phyloP scores from a whole-genome alignment of 2,888 invertebrate species.

The Agriopis leucophaearia region DNA sequence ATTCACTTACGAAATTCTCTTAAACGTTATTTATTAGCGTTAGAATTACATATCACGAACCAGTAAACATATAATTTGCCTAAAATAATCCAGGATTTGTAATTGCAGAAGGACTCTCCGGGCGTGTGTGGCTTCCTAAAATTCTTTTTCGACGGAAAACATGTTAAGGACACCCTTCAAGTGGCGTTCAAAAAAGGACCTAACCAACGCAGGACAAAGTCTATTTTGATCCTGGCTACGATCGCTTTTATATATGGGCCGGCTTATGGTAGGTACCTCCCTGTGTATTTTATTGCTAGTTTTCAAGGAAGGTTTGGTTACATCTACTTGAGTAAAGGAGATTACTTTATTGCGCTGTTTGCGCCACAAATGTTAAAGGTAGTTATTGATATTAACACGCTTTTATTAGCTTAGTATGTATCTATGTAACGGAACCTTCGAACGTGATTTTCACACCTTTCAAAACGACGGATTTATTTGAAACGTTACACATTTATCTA shows the following conservation, averaged over 20 bases:
- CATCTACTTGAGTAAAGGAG: conserved; percentile 21
- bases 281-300: conserved; percentile 53
- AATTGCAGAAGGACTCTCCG: conserved; percentile 63
- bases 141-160: conserved; percentile 82
- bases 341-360: conserved; percentile 22
- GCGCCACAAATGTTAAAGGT: neutral
- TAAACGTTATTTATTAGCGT: too few species aligned
- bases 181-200: conserved; percentile 83
- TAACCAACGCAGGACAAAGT: conserved; percentile 69
- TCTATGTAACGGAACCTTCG: too few species aligned
- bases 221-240: conserved; percentile 69
- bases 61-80: conserved; percentile 33
- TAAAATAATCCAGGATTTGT: conserved; percentile 52
- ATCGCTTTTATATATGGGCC: conserved; percentile 78
- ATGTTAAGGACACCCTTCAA: conserved; percentile 80
- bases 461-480: too few species aligned
- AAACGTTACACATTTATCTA: too few species aligned
- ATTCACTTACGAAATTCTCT: neutral
- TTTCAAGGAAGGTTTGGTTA: conserved; percentile 38
- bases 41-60: neutral
- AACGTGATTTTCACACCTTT: too few species aligned
- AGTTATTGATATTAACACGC: neutral
- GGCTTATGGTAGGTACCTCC: conserved; percentile 67
- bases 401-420: too few species aligned
- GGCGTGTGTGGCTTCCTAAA: conserved; percentile 64